Base-by-base conservation (phyloP, 2,888 invertebrate genomes). In the Coelopa pilipes region DNA sequence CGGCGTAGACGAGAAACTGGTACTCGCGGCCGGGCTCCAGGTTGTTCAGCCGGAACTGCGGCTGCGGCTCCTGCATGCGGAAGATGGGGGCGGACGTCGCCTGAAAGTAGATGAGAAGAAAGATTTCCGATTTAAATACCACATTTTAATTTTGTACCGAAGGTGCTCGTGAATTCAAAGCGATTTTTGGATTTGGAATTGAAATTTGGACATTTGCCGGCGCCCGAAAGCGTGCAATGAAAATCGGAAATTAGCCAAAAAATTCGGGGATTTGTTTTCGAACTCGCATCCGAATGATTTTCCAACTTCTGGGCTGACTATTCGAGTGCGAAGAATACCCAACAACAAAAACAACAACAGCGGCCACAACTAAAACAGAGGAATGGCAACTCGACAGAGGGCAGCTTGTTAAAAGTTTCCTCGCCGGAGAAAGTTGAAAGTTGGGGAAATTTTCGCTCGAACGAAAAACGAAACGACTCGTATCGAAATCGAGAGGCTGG, bases 1-100 rank as follows among this genome's bases (percentile, higher is more conserved):
- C 93, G 21, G 95, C 93, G 85, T 93, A 96, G 47, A 96, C 92
- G 77, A 92, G 89, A 78, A 95, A 90, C 83, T 93, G 93, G 88
- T 96, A 96, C 83, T 92, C 90, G 79, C 91, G 90, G 70, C 93
- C 94, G 19, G 95, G 93, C 74, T 93, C 91, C 75, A 96, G 89
- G 78, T 92, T 92, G 83, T 92, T 92, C 74, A 95, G 89, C 65
- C 92, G 90, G 82, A 94, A 94, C 80, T 91, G 90, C 1, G 94
- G 94, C 75, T 89, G 89, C 77, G 90, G 89, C 86, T 92, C 90
- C 84, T 92, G 88, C 81, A 91, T 89, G 80, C 92, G 87, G 85
- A 91, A 90, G 74, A 93, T 88, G 79, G 92, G 90, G 82, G 91
- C 88, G 53, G 90, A 85, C 67, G 89, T 88, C 17, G 90, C 62